Evolutionary conservation across 92 coral and sea anemone genomes (phyloP).

Genomic region (Palythoa caribaeorum): DNA sequence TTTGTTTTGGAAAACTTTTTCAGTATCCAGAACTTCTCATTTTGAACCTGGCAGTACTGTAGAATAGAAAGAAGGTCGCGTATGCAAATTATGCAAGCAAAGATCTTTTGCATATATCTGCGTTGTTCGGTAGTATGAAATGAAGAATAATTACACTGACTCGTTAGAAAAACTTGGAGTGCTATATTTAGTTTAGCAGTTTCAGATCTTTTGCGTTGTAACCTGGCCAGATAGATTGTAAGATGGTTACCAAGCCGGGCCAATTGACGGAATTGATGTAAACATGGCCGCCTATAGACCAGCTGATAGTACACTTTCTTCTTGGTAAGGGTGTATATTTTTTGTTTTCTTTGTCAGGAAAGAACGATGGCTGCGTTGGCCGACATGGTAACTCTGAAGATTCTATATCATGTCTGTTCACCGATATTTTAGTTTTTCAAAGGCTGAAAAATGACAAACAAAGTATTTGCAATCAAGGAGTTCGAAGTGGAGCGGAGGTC

Average conservation of each 20-base stretch:
- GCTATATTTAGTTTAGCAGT: too few relatives aligned
- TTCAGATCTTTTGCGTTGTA: background rate
- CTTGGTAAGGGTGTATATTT: background rate
- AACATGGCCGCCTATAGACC: conserved; percentile 45
- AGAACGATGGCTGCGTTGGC: background rate
- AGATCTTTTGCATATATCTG: too few relatives aligned
- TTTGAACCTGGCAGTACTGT: too few relatives aligned
- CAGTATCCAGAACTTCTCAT: too few relatives aligned
- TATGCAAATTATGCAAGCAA: too few relatives aligned
- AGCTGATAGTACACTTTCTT: conserved; percentile 34
- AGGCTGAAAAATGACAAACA: conserved; percentile 69
- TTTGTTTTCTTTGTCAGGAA: background rate
- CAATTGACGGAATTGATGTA: conserved; percentile 5
- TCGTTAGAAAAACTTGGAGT: too few relatives aligned
- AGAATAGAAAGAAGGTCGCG: too few relatives aligned
- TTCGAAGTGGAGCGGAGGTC: conserved; percentile 93
- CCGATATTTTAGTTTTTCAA: background rate
- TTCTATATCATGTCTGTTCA: background rate
- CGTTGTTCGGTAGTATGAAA: too few relatives aligned
- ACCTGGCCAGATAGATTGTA: background rate
- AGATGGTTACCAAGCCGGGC: background rate
- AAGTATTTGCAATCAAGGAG: conserved; percentile 82
- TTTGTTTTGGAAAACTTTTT: too few relatives aligned
- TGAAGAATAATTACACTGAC: too few relatives aligned
- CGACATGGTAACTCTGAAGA: background rate